Evolutionary conservation across 2,113 vertebrate genomes (phyloP), one percentile per base, ranked within the genome.

Genomic region (Rousettus leschenaultii): DNA sequence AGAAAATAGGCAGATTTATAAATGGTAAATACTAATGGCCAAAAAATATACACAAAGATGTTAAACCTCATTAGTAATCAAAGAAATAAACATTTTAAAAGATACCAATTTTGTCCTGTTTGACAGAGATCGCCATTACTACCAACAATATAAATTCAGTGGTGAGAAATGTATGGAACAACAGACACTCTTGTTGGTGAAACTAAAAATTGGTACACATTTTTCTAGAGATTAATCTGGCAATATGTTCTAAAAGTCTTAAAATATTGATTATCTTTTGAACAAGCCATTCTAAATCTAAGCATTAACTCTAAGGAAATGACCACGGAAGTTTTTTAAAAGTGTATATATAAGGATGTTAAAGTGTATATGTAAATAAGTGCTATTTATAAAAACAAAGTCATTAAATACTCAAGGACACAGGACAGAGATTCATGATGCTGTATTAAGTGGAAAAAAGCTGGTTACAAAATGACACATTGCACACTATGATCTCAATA

Each of bases 31-130:
- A 94, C 26, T 91, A 83, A 94, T 33, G 18, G 43, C 19, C 74
- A 96, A 84, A 15, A 89, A 89, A 65, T 30, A 77, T 51, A 59
- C 13, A 79, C 30, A 51, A 80, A 48, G 74, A 75, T 83, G 16
- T 77, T 51, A 79, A 91, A 59, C 59, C 13, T 61, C 61, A 57
- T 33, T 43, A 66, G 55, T 65, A 86, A 65, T 59, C 1, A 51
- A 83, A 92, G 21, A 82, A 83, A 82, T 86, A 71, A 80, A 73
- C 55, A 79, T 66, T 80, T 87, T 38, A 87, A 87, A 92, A 93
- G 85, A 70, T 84, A 78, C 28, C 33, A 82, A 61, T 91, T 88
- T 75, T 74, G 71, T 75, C 16, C 16, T 2, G 13, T 88, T 82
- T 92, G 26, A 51, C 53, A 87, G 71, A 92, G 48, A 75, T 22